phyloP scores from a whole-genome alignment of 1,140 invertebrate species.

The Odontomachus brunneus region DNA sequence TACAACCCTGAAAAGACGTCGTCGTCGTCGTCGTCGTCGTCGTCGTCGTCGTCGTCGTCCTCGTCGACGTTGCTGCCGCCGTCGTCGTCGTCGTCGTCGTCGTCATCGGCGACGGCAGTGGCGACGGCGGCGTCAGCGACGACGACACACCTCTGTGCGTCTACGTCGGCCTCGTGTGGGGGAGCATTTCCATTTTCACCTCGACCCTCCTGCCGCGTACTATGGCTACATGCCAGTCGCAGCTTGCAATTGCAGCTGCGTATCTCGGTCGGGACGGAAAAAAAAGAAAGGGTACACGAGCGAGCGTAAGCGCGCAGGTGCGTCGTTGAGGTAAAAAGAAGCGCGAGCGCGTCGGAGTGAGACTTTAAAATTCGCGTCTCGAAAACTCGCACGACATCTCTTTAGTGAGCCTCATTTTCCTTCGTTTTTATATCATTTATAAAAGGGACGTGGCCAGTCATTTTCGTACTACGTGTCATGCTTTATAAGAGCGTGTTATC shows the following conservation, averaged over 20 bases:
- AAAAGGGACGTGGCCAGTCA: slow-evolving; percentile 39
- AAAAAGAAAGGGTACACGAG: slow-evolving; percentile 2
- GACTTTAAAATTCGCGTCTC: slow-evolving; percentile 58
- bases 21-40: slow-evolving; percentile 61
- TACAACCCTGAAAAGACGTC: slow-evolving; percentile 81
- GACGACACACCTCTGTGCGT: slow-evolving; percentile 31
- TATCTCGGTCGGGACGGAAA: slow-evolving; percentile 69
- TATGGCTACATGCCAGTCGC: slow-evolving; percentile 82
- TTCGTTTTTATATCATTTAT: slow-evolving; percentile 42
- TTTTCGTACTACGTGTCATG: slow-evolving; percentile 42
- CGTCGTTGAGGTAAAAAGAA: slow-evolving; percentile 34
- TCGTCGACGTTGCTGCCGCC: slow-evolving; percentile 58
- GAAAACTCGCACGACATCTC: slow-evolving; percentile 32
- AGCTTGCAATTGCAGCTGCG: slow-evolving; percentile 77
- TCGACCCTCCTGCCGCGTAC: slow-evolving; percentile 50
- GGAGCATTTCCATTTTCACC: slow-evolving; percentile 80
- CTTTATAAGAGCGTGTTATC: slow-evolving; percentile 28
- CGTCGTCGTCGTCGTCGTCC: slow-evolving; percentile 65
- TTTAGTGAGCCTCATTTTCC: slow-evolving; percentile 43
- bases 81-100: slow-evolving; percentile 64
- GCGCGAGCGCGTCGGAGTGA: neutral
- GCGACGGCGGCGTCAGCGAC: slow-evolving; percentile 66
- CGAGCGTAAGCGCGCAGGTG: slow-evolving; percentile 62
- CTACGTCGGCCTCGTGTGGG: slow-evolving; percentile 31
- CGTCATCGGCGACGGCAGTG: slow-evolving; percentile 62